phyloP scores from a whole-genome alignment of 2,113 vertebrate genomes.

The Psophia crepitans region DNA sequence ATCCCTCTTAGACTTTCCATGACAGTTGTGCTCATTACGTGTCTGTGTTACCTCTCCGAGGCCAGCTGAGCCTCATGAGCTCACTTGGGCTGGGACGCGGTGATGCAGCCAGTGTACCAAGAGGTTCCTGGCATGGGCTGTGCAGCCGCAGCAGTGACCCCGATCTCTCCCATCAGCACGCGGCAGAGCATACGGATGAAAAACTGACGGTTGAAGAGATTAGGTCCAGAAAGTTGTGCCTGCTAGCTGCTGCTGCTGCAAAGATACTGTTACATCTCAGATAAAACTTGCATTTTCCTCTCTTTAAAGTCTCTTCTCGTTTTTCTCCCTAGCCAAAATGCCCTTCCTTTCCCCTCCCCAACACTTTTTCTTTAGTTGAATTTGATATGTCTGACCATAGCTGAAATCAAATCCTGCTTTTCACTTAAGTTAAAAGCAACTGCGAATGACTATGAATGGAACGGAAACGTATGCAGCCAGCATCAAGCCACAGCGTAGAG shows the following conservation, averaged over 20 bases:
- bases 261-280: not conserved
- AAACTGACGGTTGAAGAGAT: not conserved
- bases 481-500: not conserved
- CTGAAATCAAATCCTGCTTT: not conserved
- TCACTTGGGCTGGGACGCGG: not conserved
- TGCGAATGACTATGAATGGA: not conserved
- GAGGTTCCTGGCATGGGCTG: conserved; percentile 45
- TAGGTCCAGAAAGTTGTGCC: not conserved
- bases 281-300: not conserved
- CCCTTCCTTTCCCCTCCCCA: not conserved
- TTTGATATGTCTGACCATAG: conserved; percentile 12
- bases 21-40: not conserved
- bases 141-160: not conserved
- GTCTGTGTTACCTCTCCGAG: not conserved
- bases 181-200: not conserved
- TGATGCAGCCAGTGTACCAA: conserved; percentile 34
- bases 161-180: fast-evolving
- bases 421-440: not conserved
- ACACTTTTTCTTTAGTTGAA: not conserved
- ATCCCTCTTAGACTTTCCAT: conserved; percentile 9
- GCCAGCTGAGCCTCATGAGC: conserved; percentile 47
- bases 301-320: not conserved
- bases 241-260: not conserved
- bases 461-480: not conserved
- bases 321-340: not conserved